These are phyloP conservation scores for Alectoris magna DNA, from an alignment of 2,797 vertebrate species.

Conservation along the genomic window DNA sequence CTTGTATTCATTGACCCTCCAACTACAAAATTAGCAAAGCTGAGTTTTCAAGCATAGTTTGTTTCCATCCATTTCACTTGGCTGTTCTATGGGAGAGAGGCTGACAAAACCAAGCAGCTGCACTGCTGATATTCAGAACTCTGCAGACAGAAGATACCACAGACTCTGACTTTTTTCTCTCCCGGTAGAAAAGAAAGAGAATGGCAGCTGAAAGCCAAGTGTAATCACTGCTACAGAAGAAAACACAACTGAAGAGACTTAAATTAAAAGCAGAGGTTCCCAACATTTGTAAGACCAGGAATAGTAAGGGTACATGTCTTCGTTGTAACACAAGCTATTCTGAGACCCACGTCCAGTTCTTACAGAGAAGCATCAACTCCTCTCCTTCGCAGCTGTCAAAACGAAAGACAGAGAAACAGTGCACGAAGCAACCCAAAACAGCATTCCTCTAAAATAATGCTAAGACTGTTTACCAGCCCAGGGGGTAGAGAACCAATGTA, in stretches of 20 bases:
- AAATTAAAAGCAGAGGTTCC: background rate
- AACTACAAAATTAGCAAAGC: background rate
- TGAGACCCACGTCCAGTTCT: background rate
- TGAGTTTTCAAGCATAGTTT: background rate
- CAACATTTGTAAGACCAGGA: background rate
- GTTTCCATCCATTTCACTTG: background rate
- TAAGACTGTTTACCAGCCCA: background rate
- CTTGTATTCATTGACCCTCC: background rate
- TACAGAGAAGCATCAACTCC: background rate
- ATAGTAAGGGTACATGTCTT: background rate
- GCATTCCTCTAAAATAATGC: background rate
- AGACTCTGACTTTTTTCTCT: background rate
- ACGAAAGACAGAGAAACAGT: background rate
- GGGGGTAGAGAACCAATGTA: no score
- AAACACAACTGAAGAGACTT: background rate
- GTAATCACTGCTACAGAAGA: background rate
- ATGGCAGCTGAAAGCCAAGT: background rate
- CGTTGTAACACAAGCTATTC: background rate
- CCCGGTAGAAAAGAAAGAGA: background rate
- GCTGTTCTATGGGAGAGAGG: background rate
- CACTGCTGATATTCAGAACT: background rate
- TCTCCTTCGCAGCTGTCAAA: background rate
- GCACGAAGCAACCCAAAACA: background rate
- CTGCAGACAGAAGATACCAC: background rate
- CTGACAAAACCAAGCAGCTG: background rate